Evolutionary conservation across 2,113 vertebrate genomes (phyloP), one percentile per base, ranked within the genome.

Genomic region (Turdus rufiventris): DNA sequence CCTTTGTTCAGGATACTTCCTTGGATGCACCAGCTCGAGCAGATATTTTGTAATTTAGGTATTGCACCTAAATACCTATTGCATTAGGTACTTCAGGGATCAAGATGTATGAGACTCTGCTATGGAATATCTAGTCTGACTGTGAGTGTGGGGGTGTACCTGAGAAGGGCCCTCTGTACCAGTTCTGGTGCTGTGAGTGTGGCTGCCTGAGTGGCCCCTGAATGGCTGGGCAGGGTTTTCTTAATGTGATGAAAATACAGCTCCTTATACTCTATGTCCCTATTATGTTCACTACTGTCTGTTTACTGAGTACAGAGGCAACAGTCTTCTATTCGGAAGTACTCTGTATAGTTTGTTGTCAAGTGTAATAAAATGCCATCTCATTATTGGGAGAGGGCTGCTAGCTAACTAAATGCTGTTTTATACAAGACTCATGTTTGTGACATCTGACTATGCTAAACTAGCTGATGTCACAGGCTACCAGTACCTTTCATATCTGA

Each of bases 401-500:
- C 7, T 33, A 83, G 71, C 63, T 77, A 82, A 29, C 45, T 62
- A 79, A 82, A 50, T 62, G 43, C 17, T 73, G 14, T 38, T 89
- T 88, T 92, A 8, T 36, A 61, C 72, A 7, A 53, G 34, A 40
- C 48, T 86, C 18, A 3, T 81, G 75, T 67, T 88, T 86, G 79
- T 81, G 84, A 26, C 57, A 86, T 92, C 48, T 95, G 79, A 92
- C 43, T 80, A 10, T 14, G 25, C 53, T 90, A 48, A 86, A 97
- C 72, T 48, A 88, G 65, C 72, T 93, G 93, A 91, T 95, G 93
- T 93, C 53, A 61, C 79, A 72, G 85, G 68, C 72, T 93, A 88
- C 82, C 48, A 71, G 82, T 84, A 93, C 93, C 90, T 94, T 71
- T 65, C 82, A 53, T 31, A 61, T 94, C 95, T 93, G 61, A 88